These are phyloP conservation scores for Cylas formicarius DNA, from an alignment of 1,140 invertebrate genomes.

Conservation along the genomic window DNA sequence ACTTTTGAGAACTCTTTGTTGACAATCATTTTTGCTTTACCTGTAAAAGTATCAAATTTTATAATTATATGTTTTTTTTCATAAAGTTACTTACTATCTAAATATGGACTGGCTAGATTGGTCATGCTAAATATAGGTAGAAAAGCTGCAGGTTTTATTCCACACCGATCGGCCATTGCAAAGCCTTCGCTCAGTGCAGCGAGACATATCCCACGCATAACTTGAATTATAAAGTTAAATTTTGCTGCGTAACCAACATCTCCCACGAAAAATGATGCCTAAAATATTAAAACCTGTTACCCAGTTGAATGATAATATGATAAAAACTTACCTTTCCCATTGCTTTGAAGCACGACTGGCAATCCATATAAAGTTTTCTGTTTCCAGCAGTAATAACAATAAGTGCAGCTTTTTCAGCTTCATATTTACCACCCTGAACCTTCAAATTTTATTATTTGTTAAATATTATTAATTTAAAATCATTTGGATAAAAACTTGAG, in stretches of 20 bases:
- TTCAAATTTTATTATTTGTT: too few relatives aligned
- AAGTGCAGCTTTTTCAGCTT: conserved; percentile 82
- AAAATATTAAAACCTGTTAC: background rate
- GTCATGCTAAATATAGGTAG: conserved; percentile 82
- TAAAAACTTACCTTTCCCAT: conserved; percentile 62
- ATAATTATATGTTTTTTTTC: background rate
- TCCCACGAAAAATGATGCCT: background rate
- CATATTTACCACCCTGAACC: conserved; percentile 78
- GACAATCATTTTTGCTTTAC: conserved; percentile 67
- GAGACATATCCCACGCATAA: conserved; percentile 54
- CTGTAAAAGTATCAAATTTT: conserved; percentile 38
- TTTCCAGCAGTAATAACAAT: conserved; percentile 86
- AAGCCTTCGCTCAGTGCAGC: conserved; percentile 85
- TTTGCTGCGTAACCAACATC: conserved; percentile 62
- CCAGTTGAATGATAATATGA: background rate
- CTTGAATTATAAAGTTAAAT: conserved; percentile 86
- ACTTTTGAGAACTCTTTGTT: conserved; percentile 78
- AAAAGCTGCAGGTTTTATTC: conserved; percentile 80
- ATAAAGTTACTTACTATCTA: conserved; percentile 46
- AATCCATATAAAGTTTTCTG: conserved; percentile 80
- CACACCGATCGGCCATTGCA: conserved; percentile 85
- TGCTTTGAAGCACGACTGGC: conserved; percentile 83
- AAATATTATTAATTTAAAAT: too few relatives aligned
- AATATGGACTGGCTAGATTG: conserved; percentile 69
- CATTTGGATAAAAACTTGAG: too few relatives aligned